Conservation (phyloP, 2,113 vertebrate genomes). For the Grus americana region DNA sequence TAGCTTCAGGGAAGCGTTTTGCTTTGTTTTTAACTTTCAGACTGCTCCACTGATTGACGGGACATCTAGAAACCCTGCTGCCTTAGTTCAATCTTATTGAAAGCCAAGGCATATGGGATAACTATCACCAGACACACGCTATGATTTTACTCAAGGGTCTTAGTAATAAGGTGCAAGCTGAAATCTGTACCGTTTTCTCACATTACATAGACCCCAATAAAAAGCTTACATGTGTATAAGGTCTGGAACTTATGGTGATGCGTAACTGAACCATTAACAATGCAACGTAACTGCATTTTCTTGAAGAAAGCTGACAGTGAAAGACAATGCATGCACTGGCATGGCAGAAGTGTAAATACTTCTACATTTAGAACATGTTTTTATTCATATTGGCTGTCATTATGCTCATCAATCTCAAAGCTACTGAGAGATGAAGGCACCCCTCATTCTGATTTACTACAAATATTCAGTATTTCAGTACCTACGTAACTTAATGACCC, state of each 20-base stretch:
- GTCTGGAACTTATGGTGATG: not conserved
- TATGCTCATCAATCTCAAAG: not conserved
- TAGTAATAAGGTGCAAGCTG: not conserved
- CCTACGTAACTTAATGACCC: not conserved
- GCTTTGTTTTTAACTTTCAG: not conserved
- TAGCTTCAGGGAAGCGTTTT: not conserved
- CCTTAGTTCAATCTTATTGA: not conserved
- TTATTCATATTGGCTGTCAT: not conserved
- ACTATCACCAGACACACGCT: not conserved
- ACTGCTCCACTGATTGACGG: not conserved
- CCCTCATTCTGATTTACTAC: not conserved
- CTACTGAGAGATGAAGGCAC: not conserved
- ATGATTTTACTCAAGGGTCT: not conserved
- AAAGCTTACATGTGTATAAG: not conserved
- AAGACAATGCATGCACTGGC: not conserved
- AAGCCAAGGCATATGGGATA: not conserved
- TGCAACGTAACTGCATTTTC: not conserved
- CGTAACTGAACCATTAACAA: not conserved
- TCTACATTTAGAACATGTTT: not conserved
- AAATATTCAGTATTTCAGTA: not conserved
- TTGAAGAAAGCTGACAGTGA: not conserved
- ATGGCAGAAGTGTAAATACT: not conserved
- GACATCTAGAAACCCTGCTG: not conserved
- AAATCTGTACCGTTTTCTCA: not conserved
- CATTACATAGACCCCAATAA: not conserved